These are phyloP conservation scores for Nibea coibor DNA, from an alignment of 2,113 vertebrate species.

Conservation along the genomic window DNA sequence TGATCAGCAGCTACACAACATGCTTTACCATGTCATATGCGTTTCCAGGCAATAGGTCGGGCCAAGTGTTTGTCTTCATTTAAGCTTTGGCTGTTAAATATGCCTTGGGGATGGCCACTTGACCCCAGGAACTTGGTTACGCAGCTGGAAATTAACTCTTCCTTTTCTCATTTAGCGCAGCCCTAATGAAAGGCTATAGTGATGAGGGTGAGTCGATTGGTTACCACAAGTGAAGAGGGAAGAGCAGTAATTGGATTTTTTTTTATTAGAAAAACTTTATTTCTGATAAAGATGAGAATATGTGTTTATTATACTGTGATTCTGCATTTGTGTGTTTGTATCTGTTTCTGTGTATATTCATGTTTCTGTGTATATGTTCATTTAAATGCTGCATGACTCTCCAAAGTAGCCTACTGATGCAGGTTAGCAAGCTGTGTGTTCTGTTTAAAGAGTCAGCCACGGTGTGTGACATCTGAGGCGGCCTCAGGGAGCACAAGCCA, in stretches of 20 bases:
- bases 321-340: neutral
- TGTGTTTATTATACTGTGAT: neutral
- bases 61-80: slow-evolving; percentile 74
- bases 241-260: neutral
- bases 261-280: slow-evolving; percentile 40
- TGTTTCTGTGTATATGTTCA: neutral
- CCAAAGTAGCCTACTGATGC: neutral
- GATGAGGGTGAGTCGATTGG: slow-evolving; percentile 11
- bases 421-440: slow-evolving; percentile 13
- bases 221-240: slow-evolving; percentile 7
- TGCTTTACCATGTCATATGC: slow-evolving; percentile 37
- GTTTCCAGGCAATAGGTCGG: slow-evolving; percentile 71
- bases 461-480: slow-evolving; percentile 43
- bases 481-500: slow-evolving; percentile 32
- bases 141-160: slow-evolving; percentile 59
- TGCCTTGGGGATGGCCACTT: slow-evolving; percentile 68
- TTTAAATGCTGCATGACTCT: too few species aligned
- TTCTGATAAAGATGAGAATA: neutral
- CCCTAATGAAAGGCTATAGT: slow-evolving; percentile 30
- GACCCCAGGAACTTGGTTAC: slow-evolving; percentile 61
- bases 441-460: slow-evolving; percentile 15
- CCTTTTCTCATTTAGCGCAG: slow-evolving; percentile 64
- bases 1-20: slow-evolving; percentile 50
- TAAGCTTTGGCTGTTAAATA: slow-evolving; percentile 70
- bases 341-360: neutral